A percentile compares a stretch with the other conserved stretches of the same genome.
phyloP scores from a whole-genome alignment of 2,888 invertebrate species.

The Habroteleia sp. region DNA sequence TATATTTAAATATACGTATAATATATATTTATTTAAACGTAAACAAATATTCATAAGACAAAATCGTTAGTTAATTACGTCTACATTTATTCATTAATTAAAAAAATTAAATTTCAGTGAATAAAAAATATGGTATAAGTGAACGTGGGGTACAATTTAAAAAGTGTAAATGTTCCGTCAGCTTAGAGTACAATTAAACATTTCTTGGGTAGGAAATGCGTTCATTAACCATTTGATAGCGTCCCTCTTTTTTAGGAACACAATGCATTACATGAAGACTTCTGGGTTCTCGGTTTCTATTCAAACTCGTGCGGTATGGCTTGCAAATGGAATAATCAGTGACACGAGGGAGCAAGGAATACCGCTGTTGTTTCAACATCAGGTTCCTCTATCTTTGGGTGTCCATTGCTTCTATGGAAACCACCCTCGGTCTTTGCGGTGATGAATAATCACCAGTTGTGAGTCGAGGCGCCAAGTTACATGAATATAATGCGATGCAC shows the following conservation, averaged over 20 bases:
- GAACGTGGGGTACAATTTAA: constrained; percentile 9
- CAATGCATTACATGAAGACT: constrained; percentile 57
- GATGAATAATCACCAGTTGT: constrained; percentile 68
- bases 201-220: constrained; percentile 48
- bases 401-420: constrained; percentile 69
- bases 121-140: constrained; percentile 10
- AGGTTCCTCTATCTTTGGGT: constrained; percentile 59
- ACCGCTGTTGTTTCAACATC: constrained; percentile 71
- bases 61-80: neutral
- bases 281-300: constrained; percentile 68
- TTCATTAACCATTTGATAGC: constrained; percentile 62
- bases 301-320: constrained; percentile 73
- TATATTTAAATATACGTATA: too few species aligned
- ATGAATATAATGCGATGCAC: constrained; percentile 50
- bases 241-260: constrained; percentile 50
- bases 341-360: constrained; percentile 74
- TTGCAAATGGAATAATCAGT: constrained; percentile 78
- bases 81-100: constrained; percentile 1
- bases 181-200: constrained; percentile 54
- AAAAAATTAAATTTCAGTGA: neutral
- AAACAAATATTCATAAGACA: too few species aligned
- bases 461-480: constrained; percentile 65
- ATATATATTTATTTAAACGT: too few species aligned
- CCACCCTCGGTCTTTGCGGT: constrained; percentile 66
- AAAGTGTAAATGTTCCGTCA: constrained; percentile 39